Conservation (phyloP, 2,113 vertebrate genomes). For the Penelope pileata region DNA sequence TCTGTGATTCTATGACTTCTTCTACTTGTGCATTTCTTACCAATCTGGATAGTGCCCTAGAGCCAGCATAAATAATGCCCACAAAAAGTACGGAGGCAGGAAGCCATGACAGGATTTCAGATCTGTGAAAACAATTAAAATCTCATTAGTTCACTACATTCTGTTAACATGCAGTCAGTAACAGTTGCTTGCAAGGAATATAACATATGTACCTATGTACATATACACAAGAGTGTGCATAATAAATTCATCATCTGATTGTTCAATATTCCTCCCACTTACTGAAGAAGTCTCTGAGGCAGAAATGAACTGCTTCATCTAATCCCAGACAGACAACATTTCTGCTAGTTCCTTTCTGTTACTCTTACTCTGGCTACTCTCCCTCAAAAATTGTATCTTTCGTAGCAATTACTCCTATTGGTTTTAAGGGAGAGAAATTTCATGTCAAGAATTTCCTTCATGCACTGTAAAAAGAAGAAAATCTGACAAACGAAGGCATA, state of each 20-base stretch:
- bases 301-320: neutral
- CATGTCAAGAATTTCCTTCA: neutral
- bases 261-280: neutral
- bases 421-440: neutral
- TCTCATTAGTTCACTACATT: neutral
- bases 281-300: neutral
- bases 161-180: neutral
- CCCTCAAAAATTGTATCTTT: neutral
- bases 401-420: neutral
- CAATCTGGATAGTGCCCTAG: slow-evolving; percentile 88
- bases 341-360: neutral
- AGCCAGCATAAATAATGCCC: slow-evolving; percentile 93
- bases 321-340: neutral
- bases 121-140: slow-evolving; percentile 75
- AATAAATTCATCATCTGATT: neutral
- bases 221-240: neutral
- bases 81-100: slow-evolving; percentile 90
- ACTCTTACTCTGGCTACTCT: neutral
- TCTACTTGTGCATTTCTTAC: slow-evolving; percentile 74
- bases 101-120: slow-evolving; percentile 85
- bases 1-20: no score
- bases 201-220: neutral
- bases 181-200: neutral
- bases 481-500: neutral
- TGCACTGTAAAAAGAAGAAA: neutral